Evolutionary conservation across 1,140 invertebrate genomes (phyloP).

Genomic region (Zaprionus nigranus): DNA sequence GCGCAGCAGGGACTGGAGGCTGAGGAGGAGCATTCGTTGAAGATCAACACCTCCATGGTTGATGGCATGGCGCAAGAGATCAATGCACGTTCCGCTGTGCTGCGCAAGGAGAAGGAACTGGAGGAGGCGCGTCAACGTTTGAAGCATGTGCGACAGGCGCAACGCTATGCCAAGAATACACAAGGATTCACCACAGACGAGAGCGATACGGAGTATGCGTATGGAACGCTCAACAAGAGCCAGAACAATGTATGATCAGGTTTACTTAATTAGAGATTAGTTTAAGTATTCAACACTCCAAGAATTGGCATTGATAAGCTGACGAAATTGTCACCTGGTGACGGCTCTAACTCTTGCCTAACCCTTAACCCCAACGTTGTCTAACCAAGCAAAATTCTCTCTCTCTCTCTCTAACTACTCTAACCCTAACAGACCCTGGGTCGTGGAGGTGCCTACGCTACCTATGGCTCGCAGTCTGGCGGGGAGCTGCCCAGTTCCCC

Average conservation of each 20-base stretch:
- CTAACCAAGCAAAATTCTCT: conserved; percentile 58
- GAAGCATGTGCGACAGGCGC: conserved; percentile 93
- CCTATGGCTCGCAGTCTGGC: conserved; percentile 59
- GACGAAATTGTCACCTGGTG: conserved; percentile 52
- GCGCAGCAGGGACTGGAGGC: conserved; percentile 96
- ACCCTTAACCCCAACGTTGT: conserved; percentile 57
- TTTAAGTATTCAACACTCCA: background rate
- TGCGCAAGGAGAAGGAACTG: conserved; percentile 96
- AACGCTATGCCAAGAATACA: conserved; percentile 89
- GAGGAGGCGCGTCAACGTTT: conserved; percentile 96
- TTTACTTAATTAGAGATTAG: conserved; percentile 6
- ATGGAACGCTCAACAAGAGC: conserved; percentile 72
- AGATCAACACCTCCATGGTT: conserved; percentile 96
- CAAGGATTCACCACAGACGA: conserved; percentile 87
- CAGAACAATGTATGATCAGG: conserved; percentile 81
- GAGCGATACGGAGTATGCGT: conserved; percentile 85
- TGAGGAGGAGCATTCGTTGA: conserved; percentile 95
- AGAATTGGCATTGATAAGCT: conserved; percentile 59
- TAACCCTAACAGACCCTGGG: conserved; percentile 78
- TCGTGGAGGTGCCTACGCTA: conserved; percentile 60
- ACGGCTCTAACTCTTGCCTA: conserved; percentile 35
- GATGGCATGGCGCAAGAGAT: conserved; percentile 97
- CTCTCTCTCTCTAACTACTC: conserved; percentile 55
- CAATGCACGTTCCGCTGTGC: conserved; percentile 93
- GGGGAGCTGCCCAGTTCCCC: conserved; percentile 77